Base-by-base conservation (phyloP, 92 coral and sea anemone species). In the Zoanthus sociatus region DNA sequence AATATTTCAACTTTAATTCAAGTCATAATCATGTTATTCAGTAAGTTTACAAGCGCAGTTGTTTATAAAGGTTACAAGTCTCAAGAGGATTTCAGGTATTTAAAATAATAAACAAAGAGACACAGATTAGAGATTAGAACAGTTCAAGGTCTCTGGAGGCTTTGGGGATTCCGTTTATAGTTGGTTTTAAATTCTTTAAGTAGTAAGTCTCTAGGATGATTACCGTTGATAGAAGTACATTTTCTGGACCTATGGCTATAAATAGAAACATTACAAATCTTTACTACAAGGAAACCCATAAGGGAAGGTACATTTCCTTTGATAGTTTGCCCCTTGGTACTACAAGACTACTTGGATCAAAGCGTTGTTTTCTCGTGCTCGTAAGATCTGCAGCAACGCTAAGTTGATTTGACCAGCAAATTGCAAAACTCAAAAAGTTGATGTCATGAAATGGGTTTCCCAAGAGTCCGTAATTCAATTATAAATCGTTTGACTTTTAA, bases 381-480 rank as follows among this genome's bases (percentile, higher is more conserved):
- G 4, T 74, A 73, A 47, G 20, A 84, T 84, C 46, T 84, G 88
- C 18, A 84, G 88, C 66, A 84, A 67, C 16, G 45, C 75, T 50
- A 84, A 11, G 9, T 51, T 84, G 26, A 54, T 84, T 72, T 20
- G 26, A 73, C 47, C 58, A 84, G 5, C 63, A 86, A 76, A 58
- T 86, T 45, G 50, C 47, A 3, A 26, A 50, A 3, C 69, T 86
- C 21, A 74, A 61, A 44, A 75, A 73, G 20, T 75, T 86, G n/a
- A 86, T 76, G 89, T 56, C 83, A 17, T 46, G 89, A 63, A 86
- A 86, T 86, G 89, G 89, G 66, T 76, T 58, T 75, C 83, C 89
- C 20, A 0, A 32, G 83, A 61, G 33, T 85, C 46, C 58, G 47
- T 73, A 85, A 73, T 11, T 55, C 20, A 60, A 20, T 73, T 53